Base-by-base conservation (phyloP, 1,140 invertebrate species). In the Diuraphis noxia region DNA sequence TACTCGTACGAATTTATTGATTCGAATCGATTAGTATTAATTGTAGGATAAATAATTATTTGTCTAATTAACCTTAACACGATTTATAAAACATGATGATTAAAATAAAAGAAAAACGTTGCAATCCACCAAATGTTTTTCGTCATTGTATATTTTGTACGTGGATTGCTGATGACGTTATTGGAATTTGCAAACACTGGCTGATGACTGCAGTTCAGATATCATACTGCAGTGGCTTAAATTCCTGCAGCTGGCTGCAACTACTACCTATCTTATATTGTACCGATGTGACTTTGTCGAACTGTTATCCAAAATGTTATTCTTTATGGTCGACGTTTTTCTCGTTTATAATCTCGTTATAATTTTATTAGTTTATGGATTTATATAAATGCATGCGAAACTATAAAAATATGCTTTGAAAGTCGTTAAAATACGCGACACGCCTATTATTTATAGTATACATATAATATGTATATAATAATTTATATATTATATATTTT, bases 401-500 rank as follows among this genome's bases (percentile, higher is more conserved):
- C 30, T 72, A 72, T 72, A n/a, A 72, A 72, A 72, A 72, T n/a
- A 17, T n/a, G n/a, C 13, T 63, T n/a, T 63, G 56, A n/a, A 63
- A 63, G n/a, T 63, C 56, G 30, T 63, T 63, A 63, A 63, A 63
- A n/a, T 63, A 63, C n/a, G 1, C 30, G n/a, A n/a, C 56, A 72
- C 56, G n/a, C n/a, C n/a, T 34, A 72, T 72, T 72, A 72, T 72
- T 72, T 72, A n/a, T 72, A 13, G 30, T 63, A 13, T 72, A 72
- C 25, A 17, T n/a, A 63, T n/a, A 63, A n/a, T 63, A 13, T 17
- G n/a, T n/a, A 19, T 17, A 63, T n/a, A 19, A 72, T 72, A n/a
- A 72, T 72, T n/a, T 72, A n/a, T 72, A 63, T n/a, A 72, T 72
- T 72, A n/a, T 72, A 56, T 56, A 72, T 72, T 72, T n/a, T 72